Percentiles rank a stretch among this genome's conserved stretches.
Conservation (phyloP, 2,797 vertebrate genomes). For the Eupleurogrammus muticus region DNA sequence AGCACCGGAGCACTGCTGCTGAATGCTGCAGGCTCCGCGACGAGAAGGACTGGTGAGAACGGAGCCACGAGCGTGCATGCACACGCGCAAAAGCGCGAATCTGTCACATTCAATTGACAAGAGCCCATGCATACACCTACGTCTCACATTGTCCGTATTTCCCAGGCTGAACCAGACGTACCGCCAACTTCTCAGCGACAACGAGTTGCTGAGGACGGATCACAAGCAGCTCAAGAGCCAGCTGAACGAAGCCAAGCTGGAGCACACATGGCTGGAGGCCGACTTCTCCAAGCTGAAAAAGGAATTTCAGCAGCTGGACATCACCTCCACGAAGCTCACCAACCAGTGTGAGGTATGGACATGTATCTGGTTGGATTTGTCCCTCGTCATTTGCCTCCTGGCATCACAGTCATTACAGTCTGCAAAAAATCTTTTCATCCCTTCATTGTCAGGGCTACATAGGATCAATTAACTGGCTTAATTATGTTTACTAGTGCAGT, state of each 20-base stretch:
- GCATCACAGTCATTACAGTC: not conserved
- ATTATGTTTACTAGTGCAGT: too few relatives aligned
- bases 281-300: constrained; percentile 94
- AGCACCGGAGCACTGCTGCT: constrained; percentile 85
- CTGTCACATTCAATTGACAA: not conserved
- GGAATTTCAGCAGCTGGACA: constrained; percentile 93
- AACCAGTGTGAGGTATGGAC: constrained; percentile 92
- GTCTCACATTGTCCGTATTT: not conserved
- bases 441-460: not conserved
- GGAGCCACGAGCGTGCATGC: constrained; percentile 24
- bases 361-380: not conserved
- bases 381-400: not conserved
- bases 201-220: constrained; percentile 88
- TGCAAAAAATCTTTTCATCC: not conserved
- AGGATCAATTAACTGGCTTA: not conserved
- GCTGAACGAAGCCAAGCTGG: constrained; percentile 90
- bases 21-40: constrained; percentile 90
- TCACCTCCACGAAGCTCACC: constrained; percentile 90
- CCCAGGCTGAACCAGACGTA: constrained; percentile 89
- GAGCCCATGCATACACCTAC: not conserved
- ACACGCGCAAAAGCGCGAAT: not conserved
- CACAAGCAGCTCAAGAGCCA: constrained; percentile 92
- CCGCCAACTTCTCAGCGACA: constrained; percentile 89
- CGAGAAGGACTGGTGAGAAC: constrained; percentile 91
- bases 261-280: constrained; percentile 91